Evolutionary conservation across 2,888 invertebrate species (phyloP), one percentile per base, ranked within the genome.

Genomic region (Chirona hameri): DNA sequence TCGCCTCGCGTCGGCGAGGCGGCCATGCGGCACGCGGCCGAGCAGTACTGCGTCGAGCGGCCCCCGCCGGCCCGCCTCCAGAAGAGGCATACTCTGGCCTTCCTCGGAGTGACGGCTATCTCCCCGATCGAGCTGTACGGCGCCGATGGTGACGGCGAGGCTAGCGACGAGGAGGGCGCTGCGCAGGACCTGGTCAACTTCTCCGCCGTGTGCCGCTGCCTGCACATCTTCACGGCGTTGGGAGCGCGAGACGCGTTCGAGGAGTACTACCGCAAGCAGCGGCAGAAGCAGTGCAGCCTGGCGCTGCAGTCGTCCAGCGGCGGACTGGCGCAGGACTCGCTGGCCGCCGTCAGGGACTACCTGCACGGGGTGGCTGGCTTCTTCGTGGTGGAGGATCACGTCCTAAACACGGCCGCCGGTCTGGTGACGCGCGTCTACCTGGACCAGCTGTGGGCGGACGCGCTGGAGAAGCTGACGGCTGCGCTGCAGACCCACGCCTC

Each of bases 101-200:
- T 76, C 76, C 76, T 76, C 92, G 95, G 82, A 89, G 99, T 12
- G 97, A 83, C 82, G 79, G 84, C 84, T 81, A 83, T 85, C 79
- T 84, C 85, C 65, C 83, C 84, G 52, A 52, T 48, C 57, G 72
- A 83, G 85, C 86, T 85, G 12, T 86, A 86, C 65, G 84, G 84
- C 79, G 85, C 84, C 24, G 83, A 84, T 29, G 84, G 85, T 52
- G 86, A 85, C 98, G 85, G 84, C 31, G 85, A 85, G 97, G 85
- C 84, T n/a, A 84, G 85, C 85, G 92, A 92, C 80, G 93, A 93
- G 85, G 95, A 96, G 85, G 90, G 96, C 65, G 96, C 97, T 88
- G 97, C 98, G 0, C 96, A 98, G 88, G 98, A 99, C 89, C 90
- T 98, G 86, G 97, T 99, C 82, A 99, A 99, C 89, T 99, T 98